Evolutionary conservation across 2,113 vertebrate genomes (phyloP).

Genomic region (Phyllostomus discolor): DNA sequence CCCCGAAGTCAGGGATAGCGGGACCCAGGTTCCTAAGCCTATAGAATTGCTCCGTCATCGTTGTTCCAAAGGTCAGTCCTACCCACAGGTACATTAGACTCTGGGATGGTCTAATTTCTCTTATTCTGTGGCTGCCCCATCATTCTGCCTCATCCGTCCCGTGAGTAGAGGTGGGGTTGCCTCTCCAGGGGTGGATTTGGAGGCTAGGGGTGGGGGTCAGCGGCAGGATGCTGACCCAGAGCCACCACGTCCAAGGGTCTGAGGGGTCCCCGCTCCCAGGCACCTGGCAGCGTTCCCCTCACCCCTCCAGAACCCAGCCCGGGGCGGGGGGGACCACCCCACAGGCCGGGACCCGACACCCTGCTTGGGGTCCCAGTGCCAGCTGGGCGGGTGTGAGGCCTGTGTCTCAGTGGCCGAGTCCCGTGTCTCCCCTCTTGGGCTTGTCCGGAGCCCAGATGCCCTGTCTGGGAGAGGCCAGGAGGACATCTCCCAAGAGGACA

Average conservation of each 20-base stretch:
- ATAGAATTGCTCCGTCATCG: too few relatives aligned
- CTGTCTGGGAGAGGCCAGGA: background rate
- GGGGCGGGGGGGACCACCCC: background rate
- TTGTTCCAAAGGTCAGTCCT: too few relatives aligned
- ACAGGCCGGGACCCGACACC: background rate
- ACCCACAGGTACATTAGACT: rapidly evolving
- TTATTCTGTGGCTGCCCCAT: background rate
- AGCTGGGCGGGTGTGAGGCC: background rate
- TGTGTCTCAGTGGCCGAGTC: background rate
- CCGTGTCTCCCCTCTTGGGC: background rate
- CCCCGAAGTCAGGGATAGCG: too few relatives aligned
- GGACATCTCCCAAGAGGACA: background rate
- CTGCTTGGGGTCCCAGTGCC: background rate
- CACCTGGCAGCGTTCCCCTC: background rate
- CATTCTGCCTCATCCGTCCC: background rate
- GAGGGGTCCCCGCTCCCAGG: rapidly evolving
- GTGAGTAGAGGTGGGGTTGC: rapidly evolving
- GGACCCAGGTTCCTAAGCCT: too few relatives aligned
- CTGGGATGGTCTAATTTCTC: background rate
- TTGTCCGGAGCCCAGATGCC: background rate
- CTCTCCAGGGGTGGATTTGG: conserved; percentile 48
- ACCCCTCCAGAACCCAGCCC: background rate
- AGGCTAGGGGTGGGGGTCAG: background rate
- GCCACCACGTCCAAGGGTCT: background rate
- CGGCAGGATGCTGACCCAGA: background rate